A percentile compares a stretch with the other conserved stretches of the same genome.
Evolutionary conservation across 2,113 vertebrate genomes (phyloP).

Genomic region (Bubalus kerabau): DNA sequence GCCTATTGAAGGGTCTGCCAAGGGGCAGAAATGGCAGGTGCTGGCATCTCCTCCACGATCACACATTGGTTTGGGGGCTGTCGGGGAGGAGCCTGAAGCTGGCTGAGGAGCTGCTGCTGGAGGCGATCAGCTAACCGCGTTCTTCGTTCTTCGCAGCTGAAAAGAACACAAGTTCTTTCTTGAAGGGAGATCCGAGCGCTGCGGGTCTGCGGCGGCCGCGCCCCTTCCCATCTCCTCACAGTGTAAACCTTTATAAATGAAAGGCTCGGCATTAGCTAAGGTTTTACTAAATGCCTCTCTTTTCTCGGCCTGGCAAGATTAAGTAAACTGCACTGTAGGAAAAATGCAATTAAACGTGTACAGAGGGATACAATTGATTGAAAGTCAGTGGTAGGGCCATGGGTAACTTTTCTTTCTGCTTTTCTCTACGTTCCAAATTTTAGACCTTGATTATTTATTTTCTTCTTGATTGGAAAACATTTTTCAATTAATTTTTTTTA

Average conservation of each 20-base stretch:
- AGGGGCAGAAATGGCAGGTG: background rate
- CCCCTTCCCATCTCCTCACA: background rate
- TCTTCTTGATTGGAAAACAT: slow-evolving; percentile 14
- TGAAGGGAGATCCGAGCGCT: background rate
- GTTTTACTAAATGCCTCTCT: background rate
- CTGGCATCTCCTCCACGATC: background rate
- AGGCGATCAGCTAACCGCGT: background rate
- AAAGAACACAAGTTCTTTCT: background rate
- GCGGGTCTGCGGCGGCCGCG: background rate
- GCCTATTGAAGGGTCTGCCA: background rate
- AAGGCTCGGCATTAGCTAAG: background rate
- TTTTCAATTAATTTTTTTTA: background rate
- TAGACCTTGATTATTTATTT: background rate
- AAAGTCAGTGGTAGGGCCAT: background rate
- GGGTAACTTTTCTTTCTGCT: slow-evolving; percentile 4
- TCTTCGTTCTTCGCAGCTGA: background rate
- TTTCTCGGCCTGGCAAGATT: background rate
- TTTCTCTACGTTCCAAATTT: background rate
- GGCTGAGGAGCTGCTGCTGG: background rate
- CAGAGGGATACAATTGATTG: background rate
- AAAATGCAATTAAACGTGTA: background rate
- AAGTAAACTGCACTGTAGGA: background rate
- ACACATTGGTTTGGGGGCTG: background rate
- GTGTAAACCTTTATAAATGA: background rate
- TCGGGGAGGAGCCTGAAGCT: background rate